A percentile compares a stretch with the other conserved stretches of the same genome.
These are phyloP conservation scores for Astur gentilis DNA, from an alignment of 2,113 vertebrate species.

Conservation along the genomic window DNA sequence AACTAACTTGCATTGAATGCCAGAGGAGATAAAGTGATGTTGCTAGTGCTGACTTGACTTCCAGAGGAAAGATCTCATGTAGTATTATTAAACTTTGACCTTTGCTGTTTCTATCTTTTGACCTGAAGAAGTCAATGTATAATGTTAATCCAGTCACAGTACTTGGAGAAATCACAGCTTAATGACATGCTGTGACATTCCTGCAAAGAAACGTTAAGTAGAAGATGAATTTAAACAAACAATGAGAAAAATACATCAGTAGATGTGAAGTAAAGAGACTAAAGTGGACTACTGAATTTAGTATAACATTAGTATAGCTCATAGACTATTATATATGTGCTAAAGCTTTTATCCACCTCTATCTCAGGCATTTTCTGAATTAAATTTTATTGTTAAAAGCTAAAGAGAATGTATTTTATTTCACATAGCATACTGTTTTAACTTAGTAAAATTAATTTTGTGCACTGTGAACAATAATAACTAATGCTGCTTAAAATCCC, in stretches of 20 bases:
- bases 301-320: neutral
- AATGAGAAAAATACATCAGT: neutral
- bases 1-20: conserved; percentile 20
- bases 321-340: neutral
- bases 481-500: neutral
- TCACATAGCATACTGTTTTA: neutral
- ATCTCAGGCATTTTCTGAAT: neutral
- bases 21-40: neutral
- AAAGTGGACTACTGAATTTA: neutral
- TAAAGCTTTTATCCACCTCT: neutral
- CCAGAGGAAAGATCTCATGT: neutral
- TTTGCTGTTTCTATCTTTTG: neutral
- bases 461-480: neutral
- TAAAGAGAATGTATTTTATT: neutral
- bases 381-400: neutral
- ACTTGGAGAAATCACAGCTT: neutral
- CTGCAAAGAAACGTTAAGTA: neutral
- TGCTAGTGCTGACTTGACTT: neutral
- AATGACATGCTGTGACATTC: neutral
- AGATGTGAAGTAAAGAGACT: neutral
- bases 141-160: neutral
- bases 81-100: neutral
- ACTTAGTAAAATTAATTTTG: neutral
- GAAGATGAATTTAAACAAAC: neutral
- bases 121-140: neutral